Evolutionary conservation across 30 jellyfish, hydroid and myxozoan species (phyloP).

Genomic region (Aurelia sp.): DNA sequence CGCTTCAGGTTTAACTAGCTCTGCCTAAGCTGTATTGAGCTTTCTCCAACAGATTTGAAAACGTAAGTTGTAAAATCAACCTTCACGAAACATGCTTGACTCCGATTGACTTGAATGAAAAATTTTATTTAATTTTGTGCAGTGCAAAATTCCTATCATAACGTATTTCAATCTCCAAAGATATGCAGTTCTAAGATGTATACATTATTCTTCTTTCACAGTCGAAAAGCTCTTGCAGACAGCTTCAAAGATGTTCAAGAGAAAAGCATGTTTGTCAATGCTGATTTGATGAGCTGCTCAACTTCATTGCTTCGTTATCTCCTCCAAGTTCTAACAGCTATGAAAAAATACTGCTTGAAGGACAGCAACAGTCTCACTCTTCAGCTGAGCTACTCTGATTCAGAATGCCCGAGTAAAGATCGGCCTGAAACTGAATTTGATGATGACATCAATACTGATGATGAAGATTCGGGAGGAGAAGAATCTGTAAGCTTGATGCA

Average conservation of each 20-base stretch:
- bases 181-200: background rate
- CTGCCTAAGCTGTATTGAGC: too few relatives aligned
- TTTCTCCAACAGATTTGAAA: too few relatives aligned
- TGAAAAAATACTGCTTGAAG: conserved; percentile 32
- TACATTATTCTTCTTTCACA: background rate
- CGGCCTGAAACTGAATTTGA: conserved; percentile 40
- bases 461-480: conserved; percentile 82
- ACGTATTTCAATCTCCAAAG: background rate
- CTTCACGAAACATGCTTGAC: too few relatives aligned
- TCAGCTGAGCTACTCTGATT: conserved; percentile 40
- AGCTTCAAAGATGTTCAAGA: conserved; percentile 12
- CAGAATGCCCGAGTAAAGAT: conserved; percentile 47
- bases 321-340: conserved; percentile 24
- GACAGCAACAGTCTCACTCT: conserved; percentile 31
- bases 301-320: conserved; percentile 36
- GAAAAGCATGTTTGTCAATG: conserved; percentile 25
- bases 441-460: conserved; percentile 68
- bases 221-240: conserved; percentile 25
- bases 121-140: too few relatives aligned
- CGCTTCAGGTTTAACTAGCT: too few relatives aligned
- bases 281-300: conserved; percentile 36
- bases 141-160: background rate
- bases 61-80: too few relatives aligned
- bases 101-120: too few relatives aligned
- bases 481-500: conserved; percentile 68